These are phyloP conservation scores for Agapornis canus DNA, from an alignment of 2,797 vertebrate species.

Conservation along the genomic window DNA sequence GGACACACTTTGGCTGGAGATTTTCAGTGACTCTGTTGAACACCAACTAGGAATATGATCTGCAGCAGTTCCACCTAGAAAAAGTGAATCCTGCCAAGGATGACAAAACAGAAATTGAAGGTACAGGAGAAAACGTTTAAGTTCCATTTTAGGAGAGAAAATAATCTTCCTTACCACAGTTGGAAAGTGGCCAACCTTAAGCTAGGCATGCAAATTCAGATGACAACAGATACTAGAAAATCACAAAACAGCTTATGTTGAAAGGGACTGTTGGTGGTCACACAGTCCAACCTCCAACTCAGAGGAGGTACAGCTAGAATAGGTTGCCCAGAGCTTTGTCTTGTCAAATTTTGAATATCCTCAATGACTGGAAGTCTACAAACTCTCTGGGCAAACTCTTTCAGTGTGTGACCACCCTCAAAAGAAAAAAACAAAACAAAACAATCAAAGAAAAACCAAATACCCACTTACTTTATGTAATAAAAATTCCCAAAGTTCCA, in stretches of 20 bases:
- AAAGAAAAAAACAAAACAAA: not conserved
- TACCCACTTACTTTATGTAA: not conserved
- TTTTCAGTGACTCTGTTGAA: not conserved
- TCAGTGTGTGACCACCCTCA: not conserved
- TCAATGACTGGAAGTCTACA: not conserved
- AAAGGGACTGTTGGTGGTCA: not conserved
- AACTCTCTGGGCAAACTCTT: not conserved
- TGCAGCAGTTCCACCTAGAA: not conserved
- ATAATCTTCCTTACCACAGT: not conserved
- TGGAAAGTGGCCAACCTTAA: not conserved
- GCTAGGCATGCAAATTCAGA: not conserved
- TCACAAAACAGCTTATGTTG: not conserved
- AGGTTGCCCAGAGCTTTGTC: not conserved
- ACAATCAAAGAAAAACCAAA: not conserved
- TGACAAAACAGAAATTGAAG: not conserved
- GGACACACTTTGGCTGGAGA: not conserved
- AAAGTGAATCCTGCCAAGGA: not conserved
- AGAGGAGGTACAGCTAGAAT: not conserved
- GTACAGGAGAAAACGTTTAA: not conserved
- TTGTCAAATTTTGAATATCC: not conserved
- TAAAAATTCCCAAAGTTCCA: not conserved
- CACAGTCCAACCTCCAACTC: not conserved
- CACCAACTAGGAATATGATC: not conserved
- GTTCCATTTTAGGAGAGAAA: not conserved
- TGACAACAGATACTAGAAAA: not conserved